These are phyloP conservation scores for Cyprinodon variegatus DNA, from an alignment of 2,113 vertebrate species.

Conservation along the genomic window DNA sequence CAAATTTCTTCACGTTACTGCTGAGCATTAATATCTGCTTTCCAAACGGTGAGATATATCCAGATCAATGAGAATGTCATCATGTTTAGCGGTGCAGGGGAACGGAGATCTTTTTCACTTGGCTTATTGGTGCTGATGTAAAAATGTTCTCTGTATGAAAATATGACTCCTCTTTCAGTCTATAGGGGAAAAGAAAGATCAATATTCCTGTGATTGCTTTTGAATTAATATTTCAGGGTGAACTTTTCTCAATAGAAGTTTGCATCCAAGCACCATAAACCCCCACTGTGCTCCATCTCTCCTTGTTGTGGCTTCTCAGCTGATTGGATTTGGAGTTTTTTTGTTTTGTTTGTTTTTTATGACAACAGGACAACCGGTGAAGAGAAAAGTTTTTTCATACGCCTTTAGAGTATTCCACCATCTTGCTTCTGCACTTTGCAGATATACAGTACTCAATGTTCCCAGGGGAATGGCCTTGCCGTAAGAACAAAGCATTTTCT, in stretches of 20 bases:
- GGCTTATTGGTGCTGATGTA: neutral
- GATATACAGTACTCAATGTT: constrained; percentile 5
- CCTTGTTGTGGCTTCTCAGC: neutral
- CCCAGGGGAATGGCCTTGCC: constrained; percentile 18
- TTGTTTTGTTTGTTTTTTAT: constrained; percentile 28
- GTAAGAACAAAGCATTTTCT: constrained; percentile 44
- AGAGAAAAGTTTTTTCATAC: constrained; percentile 43
- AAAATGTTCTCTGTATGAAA: neutral
- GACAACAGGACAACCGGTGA: constrained; percentile 43
- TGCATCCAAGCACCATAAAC: neutral
- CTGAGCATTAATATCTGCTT: neutral
- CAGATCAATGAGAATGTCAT: neutral
- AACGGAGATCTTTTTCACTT: neutral
- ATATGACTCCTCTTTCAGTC: neutral
- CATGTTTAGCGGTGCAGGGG: neutral
- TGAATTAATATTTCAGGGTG: neutral
- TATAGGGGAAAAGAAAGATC: neutral
- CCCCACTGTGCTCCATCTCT: neutral
- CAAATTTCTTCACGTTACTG: neutral
- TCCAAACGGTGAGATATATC: neutral
- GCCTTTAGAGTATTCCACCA: constrained; percentile 47
- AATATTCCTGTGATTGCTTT: neutral
- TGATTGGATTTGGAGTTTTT: constrained; percentile 28
- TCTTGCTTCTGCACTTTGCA: constrained; percentile 16
- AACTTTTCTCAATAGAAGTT: neutral